Evolutionary conservation across 1,140 invertebrate species (phyloP), one percentile per base, ranked within the genome.

Genomic region (Pristionchus pacificus): DNA sequence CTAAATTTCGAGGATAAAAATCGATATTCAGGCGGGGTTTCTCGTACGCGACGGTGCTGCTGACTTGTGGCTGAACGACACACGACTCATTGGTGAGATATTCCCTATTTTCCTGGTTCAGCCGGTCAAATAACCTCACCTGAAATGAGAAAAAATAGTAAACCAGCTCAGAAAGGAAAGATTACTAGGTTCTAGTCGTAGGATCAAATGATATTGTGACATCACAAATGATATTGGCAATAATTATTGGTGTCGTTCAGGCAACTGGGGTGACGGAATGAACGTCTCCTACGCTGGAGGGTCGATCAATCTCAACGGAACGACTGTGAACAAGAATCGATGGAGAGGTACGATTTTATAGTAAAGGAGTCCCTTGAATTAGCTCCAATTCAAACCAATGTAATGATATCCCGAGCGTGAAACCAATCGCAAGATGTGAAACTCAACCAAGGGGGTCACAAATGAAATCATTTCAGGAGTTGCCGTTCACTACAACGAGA

Each of bases 51-150:
- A 94, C 85, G 91, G 91, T 0, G 92, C 90, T 0, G 89, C 90
- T 0, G 86, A 97, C 13, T 90, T 83, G 28, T 83, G 81, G 81
- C 61, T 84, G 15, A 84, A 93, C 80, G 93, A 95, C 85, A 92
- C 91, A 0, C 89, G 25, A 1, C 60, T 25, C 60, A 30, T 27
- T 61, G 25, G 25, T 24, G 55, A 57, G 55, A 19, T 57, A 57
- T 57, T 57, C 24, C 24, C 19, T 19, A 57, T 57, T 19, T 57
- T 57, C 55, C n/a, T n/a, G n/a, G n/a, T n/a, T n/a, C n/a, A n/a
- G n/a, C n/a, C n/a, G n/a, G n/a, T n/a, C n/a, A n/a, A n/a, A n/a
- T n/a, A n/a, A n/a, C n/a, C n/a, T n/a, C n/a, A n/a, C n/a, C n/a
- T n/a, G 55, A 19, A 57, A 57, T 57, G 55, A 19, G 55, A 24